Base-by-base conservation (phyloP, 35 echinoderm and acorn worm genomes). In the Stichopus chloronotus region DNA sequence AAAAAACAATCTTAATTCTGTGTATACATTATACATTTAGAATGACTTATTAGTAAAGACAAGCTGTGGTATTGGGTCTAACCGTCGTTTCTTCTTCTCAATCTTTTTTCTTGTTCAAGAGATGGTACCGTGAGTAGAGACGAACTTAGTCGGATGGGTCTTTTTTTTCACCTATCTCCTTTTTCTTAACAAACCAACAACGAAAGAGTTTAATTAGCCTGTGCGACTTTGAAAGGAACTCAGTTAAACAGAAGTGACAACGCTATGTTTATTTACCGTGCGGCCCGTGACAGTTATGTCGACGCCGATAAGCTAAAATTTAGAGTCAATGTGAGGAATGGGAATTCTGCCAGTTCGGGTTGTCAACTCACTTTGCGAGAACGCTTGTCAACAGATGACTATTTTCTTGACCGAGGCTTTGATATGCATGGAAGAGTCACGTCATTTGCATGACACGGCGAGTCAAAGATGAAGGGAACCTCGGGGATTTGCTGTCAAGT, bases 201-300 rank as follows among this genome's bases (percentile, higher is more conserved):
- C 55, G 54, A 85, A 43, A 58, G 55, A 85, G 82, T 58, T 57
- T 85, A 85, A 85, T 85, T 85, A 85, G 82, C 58, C 82, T n/a
- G 57, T 58, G 57, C 55, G 82, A 85, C 82, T 85, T 85, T 85
- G 82, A 85, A 53, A 85, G 82, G 20, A 58, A 85, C 55, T 19
- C 52, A 85, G 54, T 85, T 22, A 85, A 85, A 85, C 82, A 85
- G 82, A 60, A 85, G 56, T 85, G 82, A 85, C 82, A 59, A 10
- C 5, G 56, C 82, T n/a, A 85, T 85, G 82, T 85, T 85, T 85
- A 85, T 85, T 85, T 85, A 85, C 82, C 82, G 82, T 85, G 82
- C 82, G 82, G 82, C 57, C 82, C 82, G 82, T 85, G 82, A 85
- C 82, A 85, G 82, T 58, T 58, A 58, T 58, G 82, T 85, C 82